Conservation (phyloP, 1,140 invertebrate species). For the Pogonus chalceus region DNA sequence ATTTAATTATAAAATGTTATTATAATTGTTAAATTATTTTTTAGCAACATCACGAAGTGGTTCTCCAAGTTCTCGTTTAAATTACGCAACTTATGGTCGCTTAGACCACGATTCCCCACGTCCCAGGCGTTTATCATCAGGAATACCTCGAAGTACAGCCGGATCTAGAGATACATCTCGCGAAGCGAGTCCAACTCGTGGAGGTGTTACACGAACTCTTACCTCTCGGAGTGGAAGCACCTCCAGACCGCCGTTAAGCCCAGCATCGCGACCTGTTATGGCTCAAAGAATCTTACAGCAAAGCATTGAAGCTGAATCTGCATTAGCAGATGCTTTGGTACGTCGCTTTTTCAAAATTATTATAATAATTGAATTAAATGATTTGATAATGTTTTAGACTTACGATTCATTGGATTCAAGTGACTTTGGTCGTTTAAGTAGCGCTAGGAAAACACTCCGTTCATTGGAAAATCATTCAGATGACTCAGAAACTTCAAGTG, state of each 20-base stretch:
- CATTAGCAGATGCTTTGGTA: constrained; percentile 65
- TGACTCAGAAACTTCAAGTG: constrained; percentile 88
- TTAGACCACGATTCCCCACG: constrained; percentile 30
- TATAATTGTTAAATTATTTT: constrained; percentile 15
- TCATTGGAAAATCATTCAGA: constrained; percentile 43
- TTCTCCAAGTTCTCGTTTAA: constrained; percentile 64
- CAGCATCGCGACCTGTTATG: constrained; percentile 49
- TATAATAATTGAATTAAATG: neutral
- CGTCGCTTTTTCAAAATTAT: constrained; percentile 21
- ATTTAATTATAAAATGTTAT: too few species aligned
- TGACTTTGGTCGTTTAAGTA: constrained; percentile 18
- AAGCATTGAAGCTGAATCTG: constrained; percentile 78
- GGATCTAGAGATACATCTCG: constrained; percentile 57
- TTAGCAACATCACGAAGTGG: constrained; percentile 67
- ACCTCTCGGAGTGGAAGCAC: constrained; percentile 35
- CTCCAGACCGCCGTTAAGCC: constrained; percentile 43
- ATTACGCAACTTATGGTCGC: constrained; percentile 54
- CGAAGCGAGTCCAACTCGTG: constrained; percentile 51
- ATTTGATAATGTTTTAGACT: constrained; percentile 10
- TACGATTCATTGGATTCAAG: constrained; percentile 9
- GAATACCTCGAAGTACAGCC: constrained; percentile 61
- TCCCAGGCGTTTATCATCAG: constrained; percentile 41
- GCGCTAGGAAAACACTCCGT: constrained; percentile 25
- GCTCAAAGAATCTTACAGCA: constrained; percentile 77
- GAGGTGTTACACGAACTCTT: constrained; percentile 6